Percentiles rank a stretch among this genome's conserved stretches.
phyloP scores from a whole-genome alignment of 2,113 vertebrate genomes.

The Mionectes macconnelli region DNA sequence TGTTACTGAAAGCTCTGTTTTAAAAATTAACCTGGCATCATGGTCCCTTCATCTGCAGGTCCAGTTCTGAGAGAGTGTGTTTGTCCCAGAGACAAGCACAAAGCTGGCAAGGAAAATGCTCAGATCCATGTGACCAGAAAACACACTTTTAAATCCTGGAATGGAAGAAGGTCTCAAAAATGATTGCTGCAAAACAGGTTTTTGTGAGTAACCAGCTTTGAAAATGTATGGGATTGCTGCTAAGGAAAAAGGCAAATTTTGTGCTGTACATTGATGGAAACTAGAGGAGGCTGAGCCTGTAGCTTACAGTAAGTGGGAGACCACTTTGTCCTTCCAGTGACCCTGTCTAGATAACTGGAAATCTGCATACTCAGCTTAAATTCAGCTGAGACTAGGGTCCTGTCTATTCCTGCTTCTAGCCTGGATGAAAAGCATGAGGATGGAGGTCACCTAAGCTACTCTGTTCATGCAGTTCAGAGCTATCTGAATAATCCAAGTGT shows the following conservation, averaged over 20 bases:
- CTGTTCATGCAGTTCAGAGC: neutral
- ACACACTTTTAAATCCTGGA: neutral
- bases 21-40: neutral
- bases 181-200: neutral
- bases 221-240: neutral
- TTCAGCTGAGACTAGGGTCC: neutral
- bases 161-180: neutral
- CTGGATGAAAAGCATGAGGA: neutral
- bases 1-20: neutral
- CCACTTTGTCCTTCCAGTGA: neutral
- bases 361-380: neutral
- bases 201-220: rapidly evolving
- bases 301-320: neutral
- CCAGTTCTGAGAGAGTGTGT: neutral
- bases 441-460: neutral
- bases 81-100: neutral
- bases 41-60: neutral
- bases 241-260: neutral
- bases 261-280: rapidly evolving
- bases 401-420: neutral
- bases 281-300: neutral
- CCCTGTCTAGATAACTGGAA: neutral
- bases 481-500: conserved; percentile 27
- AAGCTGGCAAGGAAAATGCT: neutral
- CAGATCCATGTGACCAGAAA: neutral